Percentiles rank a stretch among this genome's conserved stretches.
Evolutionary conservation across 2,888 invertebrate species (phyloP).

Genomic region (Eupithecia pulchellata): DNA sequence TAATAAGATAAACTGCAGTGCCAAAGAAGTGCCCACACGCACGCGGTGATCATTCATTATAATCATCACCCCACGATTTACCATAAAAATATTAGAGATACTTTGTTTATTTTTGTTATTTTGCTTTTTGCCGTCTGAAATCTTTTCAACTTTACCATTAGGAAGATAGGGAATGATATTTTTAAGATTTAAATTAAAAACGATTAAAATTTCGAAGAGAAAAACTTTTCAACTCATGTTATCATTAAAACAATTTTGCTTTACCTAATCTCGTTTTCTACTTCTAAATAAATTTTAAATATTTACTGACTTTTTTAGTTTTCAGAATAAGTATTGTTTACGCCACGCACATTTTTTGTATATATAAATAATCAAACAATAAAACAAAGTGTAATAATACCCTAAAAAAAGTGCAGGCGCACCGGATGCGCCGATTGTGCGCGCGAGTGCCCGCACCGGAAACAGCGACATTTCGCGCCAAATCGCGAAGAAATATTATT

Average conservation of each 20-base stretch:
- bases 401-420: conserved; percentile 47
- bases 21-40: conserved; percentile 36
- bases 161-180: background rate
- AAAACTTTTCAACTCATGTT: no score
- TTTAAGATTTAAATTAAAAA: background rate
- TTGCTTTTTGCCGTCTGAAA: background rate
- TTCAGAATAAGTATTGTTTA: no score
- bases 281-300: background rate
- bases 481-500: conserved; percentile 68
- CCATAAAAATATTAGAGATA: no score
- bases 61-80: no score
- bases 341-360: no score
- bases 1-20: conserved; percentile 43
- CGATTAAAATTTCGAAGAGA: no score
- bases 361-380: background rate
- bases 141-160: background rate
- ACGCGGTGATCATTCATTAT: background rate
- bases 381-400: conserved; percentile 4
- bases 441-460: conserved; percentile 59
- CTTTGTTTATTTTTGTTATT: no score
- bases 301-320: background rate
- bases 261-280: background rate
- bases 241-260: no score
- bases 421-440: conserved; percentile 65
- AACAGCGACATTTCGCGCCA: conserved; percentile 62